Evolutionary conservation across 2,797 vertebrate genomes (phyloP), one percentile per base, ranked within the genome.

Genomic region (Centroberyx gerrardi): DNA sequence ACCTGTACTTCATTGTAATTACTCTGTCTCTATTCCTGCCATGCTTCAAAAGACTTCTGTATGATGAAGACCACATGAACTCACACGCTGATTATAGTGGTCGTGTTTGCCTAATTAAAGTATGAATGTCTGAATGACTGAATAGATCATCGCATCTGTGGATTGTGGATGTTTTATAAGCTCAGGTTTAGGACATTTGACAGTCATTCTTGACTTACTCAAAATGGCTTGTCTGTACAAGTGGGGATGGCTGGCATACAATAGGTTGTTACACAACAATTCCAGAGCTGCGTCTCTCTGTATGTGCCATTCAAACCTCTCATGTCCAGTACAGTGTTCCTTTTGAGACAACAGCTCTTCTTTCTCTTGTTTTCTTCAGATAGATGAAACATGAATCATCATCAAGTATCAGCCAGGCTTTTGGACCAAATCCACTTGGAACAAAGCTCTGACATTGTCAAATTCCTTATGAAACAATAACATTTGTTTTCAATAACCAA

Each of bases 1-100:
- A 77, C 87, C 81, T 89, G 68, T 88, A 84, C 84, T 91, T 92
- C 58, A 61, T 84, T 66, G 80, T 83, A 93, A 93, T 93, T 90
- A 92, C 74, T 79, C 81, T 15, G 87, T 88, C 87, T 93, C 62
- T 80, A 71, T 87, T 76, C 82, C 68, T 77, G 60, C 59, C 68
- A 46, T 56, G 60, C 90, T 89, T 93, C 90, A 92, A 91, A 91
- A 82, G 85, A 78, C 36, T 48, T 38, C 17, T 31, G 42, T n/a
- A 44, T 53, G 53, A 86, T 78, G 59, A 87, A 80, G 65, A 89
- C 72, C 58, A 49, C 67, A 73, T 36, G 42, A 78, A 74, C 63
- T 77, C 44, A 42, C 73, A 64, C 60, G 72, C 44, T 89, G 78
- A 94, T 94, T 90, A 93, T 75, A 88, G 87, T 84, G 46, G 40